Conservation (phyloP, 2,113 vertebrate species). For the Anguilla rostrata region DNA sequence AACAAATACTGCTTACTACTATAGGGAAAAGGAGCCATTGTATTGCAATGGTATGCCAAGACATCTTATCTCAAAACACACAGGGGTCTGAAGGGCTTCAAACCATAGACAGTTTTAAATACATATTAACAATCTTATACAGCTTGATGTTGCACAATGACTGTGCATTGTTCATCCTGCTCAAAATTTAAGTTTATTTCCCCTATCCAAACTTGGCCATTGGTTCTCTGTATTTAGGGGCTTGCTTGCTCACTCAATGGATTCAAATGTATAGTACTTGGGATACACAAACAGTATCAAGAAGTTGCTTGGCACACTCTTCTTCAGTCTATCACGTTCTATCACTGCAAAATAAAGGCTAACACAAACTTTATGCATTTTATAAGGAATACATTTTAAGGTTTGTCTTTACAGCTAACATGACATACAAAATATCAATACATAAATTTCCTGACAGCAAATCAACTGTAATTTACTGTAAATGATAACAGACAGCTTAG, state of each 20-base stretch:
- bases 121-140: too few species aligned
- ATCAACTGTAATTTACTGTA: slow-evolving; percentile 37
- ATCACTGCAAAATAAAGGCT: slow-evolving; percentile 22
- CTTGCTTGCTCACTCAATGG: neutral
- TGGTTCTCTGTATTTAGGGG: neutral
- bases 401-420: slow-evolving; percentile 53
- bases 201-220: neutral
- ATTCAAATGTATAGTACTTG: neutral
- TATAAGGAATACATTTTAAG: slow-evolving; percentile 60
- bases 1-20: too few species aligned
- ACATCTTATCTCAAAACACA: too few species aligned
- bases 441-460: slow-evolving; percentile 59
- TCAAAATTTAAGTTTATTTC: too few species aligned
- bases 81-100: too few species aligned
- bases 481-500: slow-evolving; percentile 28
- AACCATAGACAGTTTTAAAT: too few species aligned
- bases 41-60: too few species aligned
- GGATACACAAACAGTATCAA: neutral
- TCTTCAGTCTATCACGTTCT: neutral
- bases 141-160: too few species aligned
- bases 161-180: too few species aligned
- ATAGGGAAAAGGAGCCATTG: too few species aligned
- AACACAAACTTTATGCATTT: slow-evolving; percentile 56
- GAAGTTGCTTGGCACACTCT: neutral
- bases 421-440: slow-evolving; percentile 56